Base-by-base conservation (phyloP, 30 jellyfish, hydroid and myxozoan genomes). In the Aurelia aurita region DNA sequence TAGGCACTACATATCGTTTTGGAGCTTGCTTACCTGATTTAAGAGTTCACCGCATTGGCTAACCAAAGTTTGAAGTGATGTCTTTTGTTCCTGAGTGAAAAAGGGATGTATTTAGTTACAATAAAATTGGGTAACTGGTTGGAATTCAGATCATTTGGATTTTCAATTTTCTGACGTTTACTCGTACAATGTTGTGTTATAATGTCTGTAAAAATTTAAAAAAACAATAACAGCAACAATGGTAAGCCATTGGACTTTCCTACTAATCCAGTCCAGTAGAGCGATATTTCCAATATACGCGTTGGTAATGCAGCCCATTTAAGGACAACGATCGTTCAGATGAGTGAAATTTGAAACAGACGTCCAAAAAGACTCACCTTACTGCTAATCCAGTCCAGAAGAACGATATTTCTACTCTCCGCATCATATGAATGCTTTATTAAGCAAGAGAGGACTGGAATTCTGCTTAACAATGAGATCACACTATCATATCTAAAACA, bases 371-470 rank as follows among this genome's bases (percentile, higher is more conserved):
- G 13, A 86, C 86, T 19, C 29, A 87, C 98, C 63, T 93, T 93
- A 62, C 87, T 79, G 74, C 77, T 87, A 20, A 93, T 88, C 98
- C 98, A 93, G 14, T 84, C 94, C 16, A 93, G 94, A 2, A 93
- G 83, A 34, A 71, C 76, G 19, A 66, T n/a, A 18, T 62, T 22
- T 32, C 61, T 59, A 14, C 68, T 15, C 11, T 62, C 87, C 14
- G 62, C 76, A 11, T 5, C 75, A 46, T n/a, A 45, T 10, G 78
- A 27, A 18, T 67, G 22, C 34, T 66, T 57, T 19, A 69, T 22
- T 51, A 93, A 66, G 75, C 98, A 87, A 2, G 97, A 74, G 21
- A 93, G 82, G 15, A 93, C 70, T 3, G 98, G 98, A 12, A 93
- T 64, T 75, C 90, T 86, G 61, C 88, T 80, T 74, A 93, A 80